Conservation (phyloP, 2,113 vertebrate genomes). For the Formicarius rufipectus region DNA sequence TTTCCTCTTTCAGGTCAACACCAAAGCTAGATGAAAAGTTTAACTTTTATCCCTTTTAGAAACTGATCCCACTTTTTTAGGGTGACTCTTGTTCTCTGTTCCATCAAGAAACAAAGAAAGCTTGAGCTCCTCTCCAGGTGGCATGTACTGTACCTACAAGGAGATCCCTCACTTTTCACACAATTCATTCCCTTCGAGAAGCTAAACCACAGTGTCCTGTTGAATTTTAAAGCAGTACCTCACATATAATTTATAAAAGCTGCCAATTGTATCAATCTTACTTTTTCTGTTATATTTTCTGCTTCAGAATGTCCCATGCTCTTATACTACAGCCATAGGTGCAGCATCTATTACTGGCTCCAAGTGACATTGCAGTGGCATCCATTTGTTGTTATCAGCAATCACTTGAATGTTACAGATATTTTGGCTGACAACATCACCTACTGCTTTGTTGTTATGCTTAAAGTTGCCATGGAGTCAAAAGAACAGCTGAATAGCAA, state of each 20-base stretch:
- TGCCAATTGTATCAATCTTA: slow-evolving; percentile 35
- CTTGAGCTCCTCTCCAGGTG: neutral
- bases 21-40: neutral
- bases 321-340: slow-evolving; percentile 19
- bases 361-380: slow-evolving; percentile 44
- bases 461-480: slow-evolving; percentile 69
- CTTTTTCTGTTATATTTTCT: slow-evolving; percentile 42
- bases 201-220: slow-evolving; percentile 31
- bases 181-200: slow-evolving; percentile 28
- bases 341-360: slow-evolving; percentile 29
- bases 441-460: slow-evolving; percentile 64
- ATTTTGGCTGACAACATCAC: slow-evolving; percentile 63
- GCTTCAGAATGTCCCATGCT: slow-evolving; percentile 53
- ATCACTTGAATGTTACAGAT: slow-evolving; percentile 35
- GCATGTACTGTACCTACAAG: neutral
- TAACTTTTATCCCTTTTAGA: neutral
- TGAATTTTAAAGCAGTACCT: slow-evolving; percentile 56
- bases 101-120: neutral
- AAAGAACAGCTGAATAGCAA: slow-evolving; percentile 51
- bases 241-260: slow-evolving; percentile 67
- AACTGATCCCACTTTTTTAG: neutral
- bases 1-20: neutral
- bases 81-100: neutral
- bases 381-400: slow-evolving; percentile 58
- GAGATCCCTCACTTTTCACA: slow-evolving; percentile 3